Evolutionary conservation across 2,797 vertebrate genomes (phyloP), one percentile per base, ranked within the genome.

Genomic region (Microcaecilia unicolor): DNA sequence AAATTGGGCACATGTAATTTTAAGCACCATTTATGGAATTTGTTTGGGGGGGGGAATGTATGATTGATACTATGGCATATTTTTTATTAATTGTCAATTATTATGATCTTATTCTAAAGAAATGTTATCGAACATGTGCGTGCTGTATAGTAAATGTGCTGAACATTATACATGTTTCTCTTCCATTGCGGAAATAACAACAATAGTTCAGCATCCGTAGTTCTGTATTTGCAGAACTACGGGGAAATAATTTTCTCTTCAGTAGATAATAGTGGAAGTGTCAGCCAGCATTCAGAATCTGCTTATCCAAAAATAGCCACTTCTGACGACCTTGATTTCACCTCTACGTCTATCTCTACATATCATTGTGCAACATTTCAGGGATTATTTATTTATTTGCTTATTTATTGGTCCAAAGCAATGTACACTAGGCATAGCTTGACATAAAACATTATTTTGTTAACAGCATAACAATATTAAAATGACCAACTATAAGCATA

Each of bases 171-270:
- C 42, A 28, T 34, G 10, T 6, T 37, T 10, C 31, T 19, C 15
- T 17, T 45, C n/a, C 39, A 47, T 13, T 28, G 29, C 8, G 28
- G 19, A 24, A 48, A 41, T 56, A 54, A 36, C 23, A 9, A 31
- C 6, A 16, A 34, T 17, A 10, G 2, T 2, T 13, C 23, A 44
- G n/a, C n/a, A n/a, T n/a, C n/a, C n/a, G n/a, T 9, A 13, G 30
- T 10, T 4, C 15, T 32, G 48, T 50, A 11, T 21, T 1, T 5
- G 8, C 29, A 6, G 3, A 49, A 9, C 11, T 36, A 14, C n/a
- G 47, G 26, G 23, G 14, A 27, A 48, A 57, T 2, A 42, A 22
- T 44, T 37, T 18, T 44, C 7, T 16, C 42, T 61, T 10, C 34
- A 13, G n/a, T 15, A 26, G 20, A 6, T 10, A 28, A n/a, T 26